Evolutionary conservation across 2,888 invertebrate species (phyloP).

Genomic region (Ophion costatus): DNA sequence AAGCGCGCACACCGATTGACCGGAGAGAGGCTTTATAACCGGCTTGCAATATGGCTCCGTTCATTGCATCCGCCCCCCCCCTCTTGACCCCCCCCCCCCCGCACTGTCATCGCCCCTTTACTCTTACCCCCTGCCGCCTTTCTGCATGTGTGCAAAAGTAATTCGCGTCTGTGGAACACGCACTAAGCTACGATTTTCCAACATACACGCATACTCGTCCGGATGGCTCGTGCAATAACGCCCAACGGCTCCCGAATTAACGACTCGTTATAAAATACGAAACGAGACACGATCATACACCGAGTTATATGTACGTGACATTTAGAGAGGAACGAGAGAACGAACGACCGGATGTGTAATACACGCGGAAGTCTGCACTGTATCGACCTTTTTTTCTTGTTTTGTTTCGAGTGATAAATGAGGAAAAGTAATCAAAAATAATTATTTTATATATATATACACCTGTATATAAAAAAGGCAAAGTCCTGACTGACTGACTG

Average conservation of each 20-base stretch:
- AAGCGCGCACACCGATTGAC: constrained; percentile 60
- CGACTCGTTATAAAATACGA: constrained; percentile 57
- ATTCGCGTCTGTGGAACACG: neutral
- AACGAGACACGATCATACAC: constrained; percentile 13
- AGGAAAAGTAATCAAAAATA: neutral
- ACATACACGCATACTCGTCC: constrained; percentile 9
- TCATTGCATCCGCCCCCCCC: constrained; percentile 49
- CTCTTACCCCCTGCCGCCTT: neutral
- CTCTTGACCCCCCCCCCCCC: neutral
- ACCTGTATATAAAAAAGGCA: too few species aligned
- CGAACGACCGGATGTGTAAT: constrained; percentile 1
- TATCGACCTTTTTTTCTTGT: neutral
- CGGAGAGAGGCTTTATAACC: constrained; percentile 62
- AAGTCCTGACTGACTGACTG: too few species aligned
- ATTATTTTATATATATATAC: too few species aligned
- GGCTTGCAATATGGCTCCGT: constrained; percentile 66
- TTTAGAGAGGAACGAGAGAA: neutral
- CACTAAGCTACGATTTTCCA: neutral
- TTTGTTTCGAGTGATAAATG: neutral
- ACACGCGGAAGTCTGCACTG: constrained; percentile 2
- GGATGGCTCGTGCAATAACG: constrained; percentile 46
- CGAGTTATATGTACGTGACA: neutral
- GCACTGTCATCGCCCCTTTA: neutral
- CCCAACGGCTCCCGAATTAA: constrained; percentile 50
- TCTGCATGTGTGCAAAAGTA: neutral